Percentiles rank a stretch among this genome's conserved stretches.
phyloP scores from a whole-genome alignment of 1,140 invertebrate species.

The Drosophila subobscura region DNA sequence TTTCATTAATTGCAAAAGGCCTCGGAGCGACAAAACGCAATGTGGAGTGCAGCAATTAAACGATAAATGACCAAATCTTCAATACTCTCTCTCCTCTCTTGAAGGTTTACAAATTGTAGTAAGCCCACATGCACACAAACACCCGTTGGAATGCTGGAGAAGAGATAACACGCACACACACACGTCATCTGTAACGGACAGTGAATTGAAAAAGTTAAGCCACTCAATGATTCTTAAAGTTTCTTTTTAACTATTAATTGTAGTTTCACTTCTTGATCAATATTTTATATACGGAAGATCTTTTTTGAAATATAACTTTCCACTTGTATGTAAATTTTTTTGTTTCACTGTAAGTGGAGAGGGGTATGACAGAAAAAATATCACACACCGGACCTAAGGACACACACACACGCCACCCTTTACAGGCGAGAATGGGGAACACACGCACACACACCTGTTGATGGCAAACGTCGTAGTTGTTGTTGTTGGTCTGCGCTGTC shows the following conservation, averaged over 20 bases:
- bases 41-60: slow-evolving; percentile 68
- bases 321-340: too few species aligned
- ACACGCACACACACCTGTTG: slow-evolving; percentile 75
- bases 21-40: slow-evolving; percentile 56
- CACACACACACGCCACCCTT: slow-evolving; percentile 43
- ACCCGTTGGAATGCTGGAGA: too few species aligned
- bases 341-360: too few species aligned
- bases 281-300: too few species aligned
- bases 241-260: too few species aligned
- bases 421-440: not conserved
- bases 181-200: too few species aligned
- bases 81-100: too few species aligned
- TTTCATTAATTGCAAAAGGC: slow-evolving; percentile 81
- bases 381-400: slow-evolving; percentile 8
- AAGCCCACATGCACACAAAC: not conserved
- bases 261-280: too few species aligned
- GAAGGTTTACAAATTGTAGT: not conserved
- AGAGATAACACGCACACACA: too few species aligned
- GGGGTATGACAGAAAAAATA: not conserved
- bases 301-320: too few species aligned
- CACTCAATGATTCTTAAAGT: too few species aligned
- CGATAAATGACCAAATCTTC: slow-evolving; percentile 7
- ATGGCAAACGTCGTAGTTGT: slow-evolving; percentile 53
- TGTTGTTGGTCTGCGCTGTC: slow-evolving; percentile 39
- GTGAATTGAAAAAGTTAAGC: too few species aligned